Base-by-base conservation (phyloP, 2,113 vertebrate genomes). In the Notechis scutatus region DNA sequence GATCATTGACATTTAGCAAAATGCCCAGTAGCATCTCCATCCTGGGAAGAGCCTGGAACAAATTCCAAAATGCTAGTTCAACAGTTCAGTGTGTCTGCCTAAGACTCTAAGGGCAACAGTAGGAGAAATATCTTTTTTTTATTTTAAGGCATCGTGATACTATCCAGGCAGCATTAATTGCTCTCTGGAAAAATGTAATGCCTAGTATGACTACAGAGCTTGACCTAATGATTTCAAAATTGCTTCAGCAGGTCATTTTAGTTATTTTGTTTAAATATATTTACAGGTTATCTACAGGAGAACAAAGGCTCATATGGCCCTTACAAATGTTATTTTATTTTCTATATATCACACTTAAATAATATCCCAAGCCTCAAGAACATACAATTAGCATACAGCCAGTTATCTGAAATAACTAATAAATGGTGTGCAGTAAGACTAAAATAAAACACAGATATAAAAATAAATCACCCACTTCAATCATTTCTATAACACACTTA, bases 1-100 rank as follows among this genome's bases (percentile, higher is more conserved):
- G 96, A 92, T 93, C 96, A 96, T 0, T 97, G 96, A 96, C 96
- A 97, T 97, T 97, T 97, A 94, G 69, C 87, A 94, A 96, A 93
- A 94, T 90, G 81, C 95, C 96, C 93, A 91, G 89, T 96, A 95
- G 96, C 96, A 95, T 95, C 90, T 56, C 92, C 91, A 50, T 56
- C 93, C 90, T 34, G 86, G 93, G 93, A 95, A 94, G 55, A 94
- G 93, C 93, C 93, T 94, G 94, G 97, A 95, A 96, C 95, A 95
- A 96, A 91, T 91, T 97, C 95, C 95, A 96, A 95, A 90, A 92
- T 95, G 94, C 93, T 95, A 96, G 92, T 92, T 94, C 89, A 94
- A 94, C 92, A 95, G 92, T 92, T 94, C 92, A 88, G 90, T 94
- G 93, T 95, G 61, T 92, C 92, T 94, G 86, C n/a, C 90, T 93